Evolutionary conservation across 2,888 invertebrate genomes (phyloP).

Genomic region (Metacarcinus magister): DNA sequence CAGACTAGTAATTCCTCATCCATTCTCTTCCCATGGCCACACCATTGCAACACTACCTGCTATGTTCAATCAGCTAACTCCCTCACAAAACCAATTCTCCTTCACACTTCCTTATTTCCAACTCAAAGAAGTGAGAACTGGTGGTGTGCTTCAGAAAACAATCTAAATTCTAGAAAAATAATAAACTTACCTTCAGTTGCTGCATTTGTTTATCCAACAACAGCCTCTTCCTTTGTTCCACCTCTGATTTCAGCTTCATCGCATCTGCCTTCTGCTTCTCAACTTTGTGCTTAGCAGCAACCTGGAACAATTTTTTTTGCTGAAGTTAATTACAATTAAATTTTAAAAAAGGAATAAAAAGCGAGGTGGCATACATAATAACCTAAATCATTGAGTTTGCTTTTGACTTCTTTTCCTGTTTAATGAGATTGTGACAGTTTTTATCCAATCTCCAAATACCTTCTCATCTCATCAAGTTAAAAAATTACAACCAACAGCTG

Average conservation of each 20-base stretch:
- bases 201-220: conserved; percentile 91
- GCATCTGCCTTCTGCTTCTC: conserved; percentile 86
- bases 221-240: conserved; percentile 91
- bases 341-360: not conserved
- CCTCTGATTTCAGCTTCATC: conserved; percentile 90
- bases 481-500: no score
- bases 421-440: no score
- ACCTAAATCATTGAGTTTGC: not conserved
- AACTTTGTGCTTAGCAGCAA: conserved; percentile 79
- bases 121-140: no score
- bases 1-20: no score
- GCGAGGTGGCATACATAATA: not conserved
- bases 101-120: no score
- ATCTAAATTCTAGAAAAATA: not conserved
- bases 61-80: no score
- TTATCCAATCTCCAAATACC: no score
- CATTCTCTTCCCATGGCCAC: no score
- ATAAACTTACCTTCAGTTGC: conserved; percentile 87
- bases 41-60: no score
- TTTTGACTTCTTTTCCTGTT: no score
- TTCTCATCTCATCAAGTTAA: no score
- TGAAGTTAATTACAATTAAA: not conserved
- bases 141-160: not conserved
- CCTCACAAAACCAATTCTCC: no score
- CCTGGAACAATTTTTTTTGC: conserved; percentile 41